A percentile compares a stretch with the other conserved stretches of the same genome.
Conservation (phyloP, 2,113 vertebrate species). For the Platanista minor region DNA sequence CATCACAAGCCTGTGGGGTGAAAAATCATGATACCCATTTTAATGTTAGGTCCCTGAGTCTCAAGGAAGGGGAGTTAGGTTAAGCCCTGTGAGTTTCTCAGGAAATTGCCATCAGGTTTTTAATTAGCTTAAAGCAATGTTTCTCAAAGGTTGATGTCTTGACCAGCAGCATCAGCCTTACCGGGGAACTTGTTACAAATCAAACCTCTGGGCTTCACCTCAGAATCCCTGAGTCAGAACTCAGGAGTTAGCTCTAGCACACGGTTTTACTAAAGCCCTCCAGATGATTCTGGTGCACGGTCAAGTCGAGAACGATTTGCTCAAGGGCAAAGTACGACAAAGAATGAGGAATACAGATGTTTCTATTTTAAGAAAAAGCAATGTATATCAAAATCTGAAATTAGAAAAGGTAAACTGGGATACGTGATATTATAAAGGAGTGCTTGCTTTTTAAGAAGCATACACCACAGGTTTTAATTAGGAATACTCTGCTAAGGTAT, state of each 20-base stretch:
- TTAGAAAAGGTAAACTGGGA: neutral
- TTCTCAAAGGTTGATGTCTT: neutral
- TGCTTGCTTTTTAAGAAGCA: neutral
- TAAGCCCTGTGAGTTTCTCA: neutral
- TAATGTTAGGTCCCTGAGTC: neutral
- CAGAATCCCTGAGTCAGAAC: neutral
- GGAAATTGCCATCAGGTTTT: neutral
- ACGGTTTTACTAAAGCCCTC: neutral
- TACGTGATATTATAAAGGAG: neutral
- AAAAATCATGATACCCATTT: neutral
- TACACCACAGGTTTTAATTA: neutral
- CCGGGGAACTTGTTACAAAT: neutral
- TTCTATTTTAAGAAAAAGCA: constrained; percentile 7
- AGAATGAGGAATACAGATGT: neutral
- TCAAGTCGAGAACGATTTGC: neutral
- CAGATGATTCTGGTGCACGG: neutral
- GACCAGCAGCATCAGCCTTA: neutral
- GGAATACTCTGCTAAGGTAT: neutral
- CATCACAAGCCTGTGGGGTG: too few species aligned
- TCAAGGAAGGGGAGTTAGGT: neutral
- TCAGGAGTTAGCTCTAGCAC: neutral
- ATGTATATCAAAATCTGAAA: neutral
- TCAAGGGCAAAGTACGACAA: neutral
- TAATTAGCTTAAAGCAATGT: neutral
- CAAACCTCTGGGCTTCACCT: neutral